Base-by-base conservation (phyloP, 2,888 invertebrate genomes). In the Tromatobia lineatoria region DNA sequence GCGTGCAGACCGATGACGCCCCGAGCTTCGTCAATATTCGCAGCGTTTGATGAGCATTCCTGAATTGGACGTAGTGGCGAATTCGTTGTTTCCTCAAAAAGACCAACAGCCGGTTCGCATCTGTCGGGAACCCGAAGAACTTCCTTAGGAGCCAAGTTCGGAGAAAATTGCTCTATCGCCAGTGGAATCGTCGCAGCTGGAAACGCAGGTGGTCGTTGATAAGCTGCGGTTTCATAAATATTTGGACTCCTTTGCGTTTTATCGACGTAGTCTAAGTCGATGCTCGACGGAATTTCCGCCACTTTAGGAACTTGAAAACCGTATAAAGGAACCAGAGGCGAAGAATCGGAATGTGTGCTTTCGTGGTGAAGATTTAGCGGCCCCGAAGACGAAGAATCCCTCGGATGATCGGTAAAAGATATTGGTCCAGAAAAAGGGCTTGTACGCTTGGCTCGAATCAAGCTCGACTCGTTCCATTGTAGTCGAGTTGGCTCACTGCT, bases 281-380 rank as follows among this genome's bases (percentile, higher is more conserved):
- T 47, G 3, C 11, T n/a, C 18, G 52, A 71, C n/a, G 64, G 4
- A 23, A 79, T 69, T 54, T 79, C 78, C 64, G 54, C 34, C 45
- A 73, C 47, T 79, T 83, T 80, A 80, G 84, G 84, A 87, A 85
- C 80, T 77, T 74, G 74, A 64, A 80, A 85, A 75, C 67, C 84
- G 45, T 82, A 80, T 45, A 67, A 80, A 25, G 54, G 20, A 50
- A 38, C 66, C 11, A 45, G 25, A 13, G 45, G 2, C 11, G 69
- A 11, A 38, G n/a, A 50, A 75, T 85, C 82, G 20, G 45, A 29
- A 3, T 2, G 4, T 23, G 20, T n/a, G 50, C n/a, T 50, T 0
- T 15, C 70, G 11, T 52, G 25, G 34, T 77, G 64, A 71, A 81
- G 73, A 71, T 80, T 71, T 2, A 50, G 34, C 3, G 71, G 64